Base-by-base conservation (phyloP, 2,888 invertebrate genomes). In the Ceraclea dissimilis region DNA sequence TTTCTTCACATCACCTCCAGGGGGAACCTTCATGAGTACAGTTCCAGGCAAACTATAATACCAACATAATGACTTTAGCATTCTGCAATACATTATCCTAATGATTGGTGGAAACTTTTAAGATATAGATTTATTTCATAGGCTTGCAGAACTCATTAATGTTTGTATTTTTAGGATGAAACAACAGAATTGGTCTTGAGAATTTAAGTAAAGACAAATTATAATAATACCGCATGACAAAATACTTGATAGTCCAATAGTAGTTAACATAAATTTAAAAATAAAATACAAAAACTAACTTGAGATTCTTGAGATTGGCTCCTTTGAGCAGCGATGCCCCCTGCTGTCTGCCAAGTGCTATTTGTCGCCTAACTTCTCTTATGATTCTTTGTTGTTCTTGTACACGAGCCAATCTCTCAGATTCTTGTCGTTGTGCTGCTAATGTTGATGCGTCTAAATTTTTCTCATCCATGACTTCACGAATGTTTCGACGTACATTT, bases 391-490 rank as follows among this genome's bases (percentile, higher is more conserved):
- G 91, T 65, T 92, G 90, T 64, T 90, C 91, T 67, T 91, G 91
- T 11, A 92, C 90, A 49, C 91, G 77, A 2, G 88, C 83, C 63
- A 91, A 76, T 68, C 92, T 80, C 71, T 96, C 95, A 62, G 90
- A 88, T 76, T 97, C 96, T 69, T 93, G 93, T 31, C 92, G 78
- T 70, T 96, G 96, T 1, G 97, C 97, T 20, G 88, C 88, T 53
- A 94, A 73, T 2, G 96, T 97, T 13, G 92, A 90, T 60, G 91
- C 91, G 69, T 96, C 96, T 61, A 97, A 73, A 68, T 95, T 91
- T 60, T 90, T 90, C 67, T 94, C 94, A 67, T 91, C 90, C 84
- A 95, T 88, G 8, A 96, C 94, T 74, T 95, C 93, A 56, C 95
- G 82, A 64, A 93, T 93, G 68, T 93, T 93, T 60, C 90, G 82